Evolutionary conservation across 2,888 invertebrate species (phyloP), one percentile per base, ranked within the genome.

Genomic region (Mellilla xanthometata): DNA sequence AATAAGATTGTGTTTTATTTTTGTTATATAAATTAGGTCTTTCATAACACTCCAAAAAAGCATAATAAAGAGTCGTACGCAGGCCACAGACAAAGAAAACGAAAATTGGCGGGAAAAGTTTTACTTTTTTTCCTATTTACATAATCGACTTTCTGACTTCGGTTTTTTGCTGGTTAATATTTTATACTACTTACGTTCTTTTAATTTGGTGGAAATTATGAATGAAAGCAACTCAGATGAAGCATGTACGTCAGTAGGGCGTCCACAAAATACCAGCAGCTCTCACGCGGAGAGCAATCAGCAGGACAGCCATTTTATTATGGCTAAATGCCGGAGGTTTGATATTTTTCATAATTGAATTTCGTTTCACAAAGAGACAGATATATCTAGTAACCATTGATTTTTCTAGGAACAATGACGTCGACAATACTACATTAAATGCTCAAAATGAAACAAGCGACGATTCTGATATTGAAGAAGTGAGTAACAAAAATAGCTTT

Each of bases 281-380:
- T 13, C 41, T 12, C 13, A 34, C 33, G 53, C 46, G 23, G 59
- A 47, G 8, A 56, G 56, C 1, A 61, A 64, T 29, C 55, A 55
- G 42, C 59, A 41, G 9, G 65, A 71, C 10, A 69, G 57, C 38
- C 71, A 70, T 44, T 76, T 81, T 50, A 62, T 84, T 1, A 73
- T 84, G 45, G 69, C 79, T 8, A 73, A 71, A 62, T 79, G 76
- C 52, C 65, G 72, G 54, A 81, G 83, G 81, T 81, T 50, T 52
- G 4, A 2, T 2, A 6, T 10, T 10, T 4, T 27, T 1, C 9
- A 11, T 10, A 1, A 6, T 2, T 10, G 2, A 2, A 24, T 24
- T 7, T 24, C 9, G 9, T 24, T 8, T 4, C 2, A 24, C 24
- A n/a, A 24, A 3, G 2, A 27, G 2, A 2, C 7, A 27, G 9